Conservation (phyloP, 2,888 invertebrate species). For the Amorpha juglandis region DNA sequence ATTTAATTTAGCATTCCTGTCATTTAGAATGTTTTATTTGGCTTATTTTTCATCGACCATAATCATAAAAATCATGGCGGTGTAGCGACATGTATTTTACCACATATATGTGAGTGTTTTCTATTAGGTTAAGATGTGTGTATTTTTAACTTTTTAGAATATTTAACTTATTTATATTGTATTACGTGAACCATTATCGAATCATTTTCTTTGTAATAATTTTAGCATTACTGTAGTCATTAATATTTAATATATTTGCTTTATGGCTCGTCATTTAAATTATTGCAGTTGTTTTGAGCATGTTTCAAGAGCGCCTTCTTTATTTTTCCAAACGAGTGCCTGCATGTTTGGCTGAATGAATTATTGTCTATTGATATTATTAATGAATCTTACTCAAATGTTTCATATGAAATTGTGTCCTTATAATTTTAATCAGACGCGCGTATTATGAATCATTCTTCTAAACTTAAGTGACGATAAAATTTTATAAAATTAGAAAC, state of each 20-base stretch:
- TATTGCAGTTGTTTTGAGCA: conserved; percentile 76
- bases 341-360: conserved; percentile 59
- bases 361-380: conserved; percentile 55
- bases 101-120: conserved; percentile 78
- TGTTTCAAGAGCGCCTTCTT: conserved; percentile 72
- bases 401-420: conserved; percentile 53
- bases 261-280: conserved; percentile 74
- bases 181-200: conserved; percentile 81
- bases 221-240: conserved; percentile 80
- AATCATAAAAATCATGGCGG: conserved; percentile 45
- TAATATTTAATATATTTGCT: conserved; percentile 84
- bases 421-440: conserved; percentile 56
- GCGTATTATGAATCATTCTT: conserved; percentile 56
- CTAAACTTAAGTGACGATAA: conserved; percentile 65
- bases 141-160: conserved; percentile 84
- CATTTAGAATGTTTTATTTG: conserved; percentile 68
- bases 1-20: conserved; percentile 72
- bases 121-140: conserved; percentile 83
- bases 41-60: conserved; percentile 58
- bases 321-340: conserved; percentile 76
- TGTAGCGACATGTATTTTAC: conserved; percentile 54
- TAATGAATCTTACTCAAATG: conserved; percentile 54
- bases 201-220: conserved; percentile 83
- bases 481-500: conserved; percentile 67
- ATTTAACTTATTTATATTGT: conserved; percentile 84